phyloP scores from a whole-genome alignment of 2,888 invertebrate genomes.

The Amphiduros pacificus region DNA sequence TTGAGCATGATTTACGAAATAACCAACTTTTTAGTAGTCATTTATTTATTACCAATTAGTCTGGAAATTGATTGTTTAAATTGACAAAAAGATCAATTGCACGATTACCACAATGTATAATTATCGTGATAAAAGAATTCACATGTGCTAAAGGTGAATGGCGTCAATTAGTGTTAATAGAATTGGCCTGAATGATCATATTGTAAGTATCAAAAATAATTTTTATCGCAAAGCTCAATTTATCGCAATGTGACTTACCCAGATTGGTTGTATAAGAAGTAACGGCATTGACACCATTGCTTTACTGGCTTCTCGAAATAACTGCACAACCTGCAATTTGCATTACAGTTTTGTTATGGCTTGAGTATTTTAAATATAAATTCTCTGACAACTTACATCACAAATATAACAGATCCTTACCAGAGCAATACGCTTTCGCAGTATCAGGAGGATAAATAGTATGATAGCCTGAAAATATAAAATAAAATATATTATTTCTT shows the following conservation, averaged over 20 bases:
- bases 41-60: too few species aligned
- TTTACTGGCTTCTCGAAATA: conserved; percentile 39
- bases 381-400: background rate
- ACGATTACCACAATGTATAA: too few species aligned
- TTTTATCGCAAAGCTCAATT: too few species aligned
- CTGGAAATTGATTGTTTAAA: too few species aligned
- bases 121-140: too few species aligned
- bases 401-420: conserved; percentile 30
- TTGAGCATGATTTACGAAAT: too few species aligned
- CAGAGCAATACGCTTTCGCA: conserved; percentile 43
- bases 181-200: background rate
- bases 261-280: conserved; percentile 27
- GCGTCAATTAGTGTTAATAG: background rate
- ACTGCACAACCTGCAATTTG: conserved; percentile 23
- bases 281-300: conserved; percentile 27
- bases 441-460: conserved; percentile 36
- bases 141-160: background rate
- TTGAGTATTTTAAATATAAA: background rate
- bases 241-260: conserved; percentile 18
- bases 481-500: background rate
- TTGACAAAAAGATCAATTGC: too few species aligned
- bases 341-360: background rate
- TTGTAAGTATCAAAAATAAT: background rate
- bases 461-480: conserved; percentile 3
- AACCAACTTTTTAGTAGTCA: too few species aligned